Evolutionary conservation across 2,113 vertebrate genomes (phyloP).

Genomic region (Carollia perspicillata): DNA sequence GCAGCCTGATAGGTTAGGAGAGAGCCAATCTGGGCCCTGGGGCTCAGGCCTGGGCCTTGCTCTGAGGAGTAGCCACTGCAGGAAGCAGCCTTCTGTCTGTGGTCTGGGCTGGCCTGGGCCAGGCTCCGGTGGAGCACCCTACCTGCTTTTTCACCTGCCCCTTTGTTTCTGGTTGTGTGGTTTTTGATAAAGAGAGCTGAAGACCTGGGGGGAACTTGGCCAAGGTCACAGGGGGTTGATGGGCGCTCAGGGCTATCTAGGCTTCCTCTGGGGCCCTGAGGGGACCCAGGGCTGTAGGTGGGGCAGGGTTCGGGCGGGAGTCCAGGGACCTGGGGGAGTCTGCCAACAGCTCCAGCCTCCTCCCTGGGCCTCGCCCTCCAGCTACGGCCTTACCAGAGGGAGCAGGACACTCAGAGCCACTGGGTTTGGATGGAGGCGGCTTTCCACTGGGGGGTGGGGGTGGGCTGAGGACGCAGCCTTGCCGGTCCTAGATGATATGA

Average conservation of each 20-base stretch:
- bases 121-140: not conserved
- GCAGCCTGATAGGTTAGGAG: not conserved
- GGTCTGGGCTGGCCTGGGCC: not conserved
- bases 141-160: not conserved
- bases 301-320: not conserved
- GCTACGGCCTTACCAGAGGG: not conserved
- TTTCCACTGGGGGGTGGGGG: not conserved
- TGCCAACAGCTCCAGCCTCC: not conserved
- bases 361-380: not conserved
- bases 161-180: not conserved
- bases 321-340: not conserved
- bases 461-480: constrained; percentile 23
- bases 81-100: not conserved
- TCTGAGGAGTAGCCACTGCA: not conserved
- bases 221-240: not conserved
- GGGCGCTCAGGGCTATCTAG: not conserved
- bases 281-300: not conserved
- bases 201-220: not conserved
- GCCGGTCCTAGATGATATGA: constrained; percentile 53
- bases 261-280: not conserved
- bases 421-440: not conserved
- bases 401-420: not conserved
- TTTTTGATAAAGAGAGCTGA: not conserved
- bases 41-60: not conserved
- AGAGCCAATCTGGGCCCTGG: not conserved